These are phyloP conservation scores for Proctacanthus coquilletti DNA, from an alignment of 1,140 invertebrate genomes.

Conservation along the genomic window DNA sequence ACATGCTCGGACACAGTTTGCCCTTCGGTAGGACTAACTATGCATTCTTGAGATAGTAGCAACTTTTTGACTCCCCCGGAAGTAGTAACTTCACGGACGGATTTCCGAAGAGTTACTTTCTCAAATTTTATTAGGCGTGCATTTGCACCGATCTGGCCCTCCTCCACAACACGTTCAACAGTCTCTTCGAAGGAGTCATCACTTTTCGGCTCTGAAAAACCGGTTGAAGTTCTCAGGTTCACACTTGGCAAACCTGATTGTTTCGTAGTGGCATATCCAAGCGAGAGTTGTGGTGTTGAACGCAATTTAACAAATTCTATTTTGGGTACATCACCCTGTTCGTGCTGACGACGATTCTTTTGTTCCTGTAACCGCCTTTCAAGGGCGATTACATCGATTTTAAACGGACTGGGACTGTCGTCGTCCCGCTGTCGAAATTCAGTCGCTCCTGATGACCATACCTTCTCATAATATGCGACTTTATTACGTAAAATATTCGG, in stretches of 20 bases:
- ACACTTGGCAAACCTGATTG: slow-evolving; percentile 16
- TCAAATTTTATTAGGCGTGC: slow-evolving; percentile 49
- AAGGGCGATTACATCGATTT: slow-evolving; percentile 40
- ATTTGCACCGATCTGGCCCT: slow-evolving; percentile 42
- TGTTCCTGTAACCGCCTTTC: slow-evolving; percentile 40
- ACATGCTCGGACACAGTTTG: no score
- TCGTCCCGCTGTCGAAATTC: slow-evolving; percentile 23
- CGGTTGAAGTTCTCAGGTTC: slow-evolving; percentile 13
- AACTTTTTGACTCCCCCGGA: no score
- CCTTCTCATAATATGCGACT: slow-evolving; percentile 60
- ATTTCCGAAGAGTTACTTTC: slow-evolving; percentile 43
- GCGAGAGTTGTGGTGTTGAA: slow-evolving; percentile 34
- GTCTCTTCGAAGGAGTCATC: slow-evolving; percentile 42
- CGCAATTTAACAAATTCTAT: slow-evolving; percentile 40
- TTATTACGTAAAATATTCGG: slow-evolving; percentile 44
- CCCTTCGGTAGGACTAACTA: no score
- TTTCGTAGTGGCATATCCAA: slow-evolving; percentile 21
- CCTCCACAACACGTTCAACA: slow-evolving; percentile 40
- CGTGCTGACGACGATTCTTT: slow-evolving; percentile 32
- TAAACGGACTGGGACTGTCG: slow-evolving; percentile 16
- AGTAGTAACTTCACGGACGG: slow-evolving; percentile 30
- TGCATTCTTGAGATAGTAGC: no score
- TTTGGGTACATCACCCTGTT: slow-evolving; percentile 31
- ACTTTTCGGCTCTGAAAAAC: neutral
- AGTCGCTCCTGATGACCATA: slow-evolving; percentile 49